Conservation (phyloP, 2,888 invertebrate species). For the Pherbina coryleti region DNA sequence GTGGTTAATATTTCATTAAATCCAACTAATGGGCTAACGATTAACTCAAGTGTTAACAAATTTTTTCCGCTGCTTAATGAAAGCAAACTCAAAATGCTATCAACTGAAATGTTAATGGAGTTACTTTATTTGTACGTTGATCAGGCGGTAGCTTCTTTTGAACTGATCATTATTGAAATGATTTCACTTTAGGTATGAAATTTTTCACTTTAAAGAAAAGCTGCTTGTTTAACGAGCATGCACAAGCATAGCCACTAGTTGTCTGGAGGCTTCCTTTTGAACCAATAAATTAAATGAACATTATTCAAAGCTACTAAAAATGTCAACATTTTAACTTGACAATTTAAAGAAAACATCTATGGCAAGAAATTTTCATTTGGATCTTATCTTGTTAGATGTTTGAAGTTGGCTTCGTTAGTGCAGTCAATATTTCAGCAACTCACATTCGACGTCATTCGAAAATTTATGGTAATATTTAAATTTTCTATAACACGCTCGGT, state of each 20-base stretch:
- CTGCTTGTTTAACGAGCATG: not conserved
- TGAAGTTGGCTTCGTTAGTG: slow-evolving; percentile 53
- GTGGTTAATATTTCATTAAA: slow-evolving; percentile 48
- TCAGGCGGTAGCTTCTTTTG: slow-evolving; percentile 10
- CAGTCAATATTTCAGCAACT: slow-evolving; percentile 57
- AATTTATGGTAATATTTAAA: slow-evolving; percentile 41
- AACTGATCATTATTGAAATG: slow-evolving; percentile 34
- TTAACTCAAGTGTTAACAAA: not conserved
- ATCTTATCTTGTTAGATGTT: slow-evolving; percentile 57
- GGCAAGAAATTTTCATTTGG: slow-evolving; percentile 57
- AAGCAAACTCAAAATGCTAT: not conserved
- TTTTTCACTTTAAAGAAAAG: slow-evolving; percentile 40
- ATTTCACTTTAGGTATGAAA: slow-evolving; percentile 33
- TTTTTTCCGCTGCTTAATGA: slow-evolving; percentile 28
- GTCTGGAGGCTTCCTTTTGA: not conserved
- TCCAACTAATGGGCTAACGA: not conserved
- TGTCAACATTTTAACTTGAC: slow-evolving; percentile 5
- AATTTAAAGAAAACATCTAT: not conserved
- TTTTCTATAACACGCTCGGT: not conserved
- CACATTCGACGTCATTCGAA: slow-evolving; percentile 31
- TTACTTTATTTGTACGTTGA: not conserved
- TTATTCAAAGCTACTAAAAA: slow-evolving; percentile 49
- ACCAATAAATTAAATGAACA: slow-evolving; percentile 62
- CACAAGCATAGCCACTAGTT: not conserved
- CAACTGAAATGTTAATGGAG: not conserved